Conservation (phyloP, 2,888 invertebrate genomes). For the Actias luna region DNA sequence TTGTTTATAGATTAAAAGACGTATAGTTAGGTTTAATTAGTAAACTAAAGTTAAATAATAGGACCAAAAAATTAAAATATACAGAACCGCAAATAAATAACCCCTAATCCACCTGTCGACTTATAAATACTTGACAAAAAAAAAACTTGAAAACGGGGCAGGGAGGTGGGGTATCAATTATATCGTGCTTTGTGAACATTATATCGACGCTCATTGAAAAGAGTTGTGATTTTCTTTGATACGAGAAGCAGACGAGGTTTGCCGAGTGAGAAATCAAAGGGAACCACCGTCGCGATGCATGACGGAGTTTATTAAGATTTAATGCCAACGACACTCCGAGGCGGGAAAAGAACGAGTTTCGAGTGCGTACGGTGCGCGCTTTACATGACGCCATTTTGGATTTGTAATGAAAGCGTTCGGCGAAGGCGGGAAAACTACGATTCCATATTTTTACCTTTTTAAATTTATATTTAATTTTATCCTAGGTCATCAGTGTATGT, state of each 20-base stretch:
- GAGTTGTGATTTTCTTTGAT: conserved; percentile 82
- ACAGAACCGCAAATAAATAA: conserved; percentile 11
- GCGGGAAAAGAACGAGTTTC: conserved; percentile 79
- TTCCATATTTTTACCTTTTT: background rate
- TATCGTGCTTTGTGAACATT: conserved; percentile 72
- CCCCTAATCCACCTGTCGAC: conserved; percentile 9
- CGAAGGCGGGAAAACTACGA: background rate
- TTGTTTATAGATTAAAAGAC: too few relatives aligned
- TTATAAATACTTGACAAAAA: conserved; percentile 34
- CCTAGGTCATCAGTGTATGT: too few relatives aligned
- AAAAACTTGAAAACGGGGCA: conserved; percentile 38
- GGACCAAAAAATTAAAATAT: background rate
- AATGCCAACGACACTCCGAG: conserved; percentile 80
- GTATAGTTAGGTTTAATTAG: too few relatives aligned
- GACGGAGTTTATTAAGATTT: conserved; percentile 81
- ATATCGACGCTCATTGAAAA: conserved; percentile 81
- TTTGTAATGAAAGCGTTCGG: conserved; percentile 34
- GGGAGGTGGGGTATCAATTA: conserved; percentile 70
- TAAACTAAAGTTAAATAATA: background rate
- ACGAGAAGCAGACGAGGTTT: conserved; percentile 75
- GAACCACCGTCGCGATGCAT: conserved; percentile 70
- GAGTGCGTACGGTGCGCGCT: conserved; percentile 72
- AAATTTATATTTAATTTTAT: background rate
- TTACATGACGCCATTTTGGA: conserved; percentile 77
- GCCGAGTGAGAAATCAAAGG: conserved; percentile 81